Base-by-base conservation (phyloP, 2,888 invertebrate species). In the Cephus spinipes region DNA sequence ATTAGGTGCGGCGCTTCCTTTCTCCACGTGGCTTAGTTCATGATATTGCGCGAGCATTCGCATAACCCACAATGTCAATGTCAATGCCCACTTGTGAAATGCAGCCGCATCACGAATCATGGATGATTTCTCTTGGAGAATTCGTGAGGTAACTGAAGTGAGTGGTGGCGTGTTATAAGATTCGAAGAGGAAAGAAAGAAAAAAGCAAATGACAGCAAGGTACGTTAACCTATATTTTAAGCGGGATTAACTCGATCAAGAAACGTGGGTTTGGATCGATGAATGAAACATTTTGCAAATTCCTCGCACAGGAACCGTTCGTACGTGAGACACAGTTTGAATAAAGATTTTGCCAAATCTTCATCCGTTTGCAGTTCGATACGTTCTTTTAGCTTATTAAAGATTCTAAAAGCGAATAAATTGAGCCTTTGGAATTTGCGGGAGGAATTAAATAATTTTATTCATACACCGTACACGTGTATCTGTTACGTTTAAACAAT, bases 211-310 rank as follows among this genome's bases (percentile, higher is more conserved):
- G 76, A 32, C 36, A 76, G 76, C 80, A 80, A 80, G 79, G 77
- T 23, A 75, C 11, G 77, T 75, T 79, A 75, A 81, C 74, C 55
- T 55, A 55, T 9, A 55, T 55, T 55, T 55, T 55, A 55, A 55
- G 55, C 9, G 55, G 55, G 23, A 23, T 55, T 23, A 55, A 23
- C 23, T 55, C 9, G 55, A 55, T 9, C 55, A 9, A 23, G 55
- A 23, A 23, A 55, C 23, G 23, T 55, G 23, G 55, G 71, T 78
- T 82, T 78, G 75, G 75, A 68, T 77, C 80, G 83, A 85, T 85
- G 85, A 85, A 85, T 85, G 82, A 85, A 85, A 85, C 84, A 85
- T 85, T 85, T 83, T 69, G 36, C 78, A 69, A 77, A 68, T 76
- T 71, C 69, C 32, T 32, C 74, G 76, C 77, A 69, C 69, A 55